These are phyloP conservation scores for Acanthurus lineatus DNA, from an alignment of 2,797 vertebrate genomes.

Conservation along the genomic window DNA sequence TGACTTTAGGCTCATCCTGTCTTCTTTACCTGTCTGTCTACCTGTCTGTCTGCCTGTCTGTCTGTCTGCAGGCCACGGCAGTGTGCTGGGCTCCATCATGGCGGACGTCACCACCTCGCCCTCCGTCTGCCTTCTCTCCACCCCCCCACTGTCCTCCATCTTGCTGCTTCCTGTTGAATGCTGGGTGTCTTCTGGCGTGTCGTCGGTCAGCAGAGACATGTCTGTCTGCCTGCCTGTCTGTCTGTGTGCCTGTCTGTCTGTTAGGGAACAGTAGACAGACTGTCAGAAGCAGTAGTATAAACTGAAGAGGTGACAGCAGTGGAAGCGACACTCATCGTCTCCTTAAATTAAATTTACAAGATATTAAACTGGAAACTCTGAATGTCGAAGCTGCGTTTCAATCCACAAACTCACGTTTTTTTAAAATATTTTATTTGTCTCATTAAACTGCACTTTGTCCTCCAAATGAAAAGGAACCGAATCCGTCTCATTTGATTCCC, in stretches of 20 bases:
- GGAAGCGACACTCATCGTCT: too few species aligned
- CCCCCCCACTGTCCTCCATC: conserved; percentile 1
- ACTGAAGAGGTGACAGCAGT: too few species aligned
- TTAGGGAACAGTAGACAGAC: not conserved
- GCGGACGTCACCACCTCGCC: conserved; percentile 3
- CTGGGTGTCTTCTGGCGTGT: not conserved
- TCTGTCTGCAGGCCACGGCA: conserved; percentile 56
- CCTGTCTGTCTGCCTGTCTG: not conserved
- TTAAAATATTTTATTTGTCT: too few species aligned
- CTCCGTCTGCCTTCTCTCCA: not conserved
- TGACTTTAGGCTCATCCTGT: conserved; percentile 53
- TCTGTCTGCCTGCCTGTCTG: not conserved
- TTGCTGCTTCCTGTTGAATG: not conserved
- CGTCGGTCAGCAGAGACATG: conserved; percentile 12
- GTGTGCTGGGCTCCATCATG: conserved; percentile 50
- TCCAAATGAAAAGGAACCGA: too few species aligned
- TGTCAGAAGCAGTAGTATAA: not conserved
- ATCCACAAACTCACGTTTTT: too few species aligned
- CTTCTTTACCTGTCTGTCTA: conserved; percentile 23
- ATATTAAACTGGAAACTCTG: too few species aligned
- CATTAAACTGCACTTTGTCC: too few species aligned
- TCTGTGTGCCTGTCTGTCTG: not conserved
- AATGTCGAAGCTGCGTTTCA: too few species aligned
- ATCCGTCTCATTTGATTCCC: too few species aligned
- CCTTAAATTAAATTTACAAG: too few species aligned